Conservation (phyloP, 2,888 invertebrate species). For the Keiferia lycopersicella region DNA sequence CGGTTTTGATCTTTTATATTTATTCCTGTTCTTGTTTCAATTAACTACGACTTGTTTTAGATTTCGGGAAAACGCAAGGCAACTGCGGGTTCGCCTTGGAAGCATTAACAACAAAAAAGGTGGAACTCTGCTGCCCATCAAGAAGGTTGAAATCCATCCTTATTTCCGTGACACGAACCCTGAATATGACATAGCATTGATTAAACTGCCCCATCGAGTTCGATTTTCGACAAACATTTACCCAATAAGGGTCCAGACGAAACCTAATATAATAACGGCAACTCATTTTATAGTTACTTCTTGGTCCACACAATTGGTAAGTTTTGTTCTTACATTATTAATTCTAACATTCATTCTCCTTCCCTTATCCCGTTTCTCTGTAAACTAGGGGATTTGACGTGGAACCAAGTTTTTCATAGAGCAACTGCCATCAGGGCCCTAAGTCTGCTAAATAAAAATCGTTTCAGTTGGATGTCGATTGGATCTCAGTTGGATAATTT, state of each 20-base stretch:
- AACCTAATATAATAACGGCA: constrained; percentile 39
- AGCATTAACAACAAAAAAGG: constrained; percentile 65
- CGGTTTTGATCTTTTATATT: no score
- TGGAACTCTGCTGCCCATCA: constrained; percentile 53
- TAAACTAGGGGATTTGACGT: no score
- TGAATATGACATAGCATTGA: constrained; percentile 59
- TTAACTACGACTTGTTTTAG: no score
- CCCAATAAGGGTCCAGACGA: constrained; percentile 52
- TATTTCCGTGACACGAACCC: constrained; percentile 59
- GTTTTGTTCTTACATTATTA: no score
- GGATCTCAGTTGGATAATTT: no score
- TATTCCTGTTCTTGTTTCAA: neutral
- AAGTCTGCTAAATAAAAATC: no score
- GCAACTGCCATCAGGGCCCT: no score
- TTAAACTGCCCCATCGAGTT: constrained; percentile 50
- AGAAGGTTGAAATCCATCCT: constrained; percentile 62
- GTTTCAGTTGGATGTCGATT: no score
- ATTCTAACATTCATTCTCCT: no score
- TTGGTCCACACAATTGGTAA: constrained; percentile 52
- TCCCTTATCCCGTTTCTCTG: no score
- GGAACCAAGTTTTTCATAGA: no score
- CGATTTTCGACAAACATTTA: constrained; percentile 45
- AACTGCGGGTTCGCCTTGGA: constrained; percentile 59
- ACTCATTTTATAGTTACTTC: constrained; percentile 64
- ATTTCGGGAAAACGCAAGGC: constrained; percentile 49